Evolutionary conservation across 2,888 invertebrate genomes (phyloP).

Genomic region (Seira ritae): DNA sequence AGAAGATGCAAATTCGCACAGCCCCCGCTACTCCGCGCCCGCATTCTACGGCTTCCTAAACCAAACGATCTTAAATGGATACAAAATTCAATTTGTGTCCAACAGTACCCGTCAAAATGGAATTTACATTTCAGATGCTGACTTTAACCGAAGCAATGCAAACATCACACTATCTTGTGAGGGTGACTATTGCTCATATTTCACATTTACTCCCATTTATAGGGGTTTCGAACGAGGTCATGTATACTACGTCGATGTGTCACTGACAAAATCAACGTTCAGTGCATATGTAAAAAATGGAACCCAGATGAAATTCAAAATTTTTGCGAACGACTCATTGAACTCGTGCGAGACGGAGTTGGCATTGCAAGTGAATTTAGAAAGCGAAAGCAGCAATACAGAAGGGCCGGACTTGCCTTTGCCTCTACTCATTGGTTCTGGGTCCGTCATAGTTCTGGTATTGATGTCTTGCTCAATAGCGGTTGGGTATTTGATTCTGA

Average conservation of each 20-base stretch:
- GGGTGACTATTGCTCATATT: constrained; percentile 19
- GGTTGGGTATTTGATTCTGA: constrained; percentile 32
- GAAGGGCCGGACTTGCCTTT: neutral
- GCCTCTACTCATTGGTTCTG: neutral
- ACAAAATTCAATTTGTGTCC: constrained; percentile 2
- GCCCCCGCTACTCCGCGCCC: constrained; percentile 7
- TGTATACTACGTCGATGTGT: constrained; percentile 21
- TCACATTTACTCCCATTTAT: constrained; percentile 20
- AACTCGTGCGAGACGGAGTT: neutral
- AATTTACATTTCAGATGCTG: constrained; percentile 47
- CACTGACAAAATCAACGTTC: neutral
- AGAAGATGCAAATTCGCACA: constrained; percentile 58
- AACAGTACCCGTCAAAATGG: neutral
- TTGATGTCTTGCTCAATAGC: neutral
- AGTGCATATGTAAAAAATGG: neutral
- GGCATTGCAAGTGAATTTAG: neutral
- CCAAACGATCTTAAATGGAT: neutral
- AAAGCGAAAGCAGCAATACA: neutral
- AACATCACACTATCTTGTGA: constrained; percentile 34
- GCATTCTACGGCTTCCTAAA: neutral
- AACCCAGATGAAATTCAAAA: neutral
- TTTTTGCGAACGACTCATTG: constrained; percentile 35
- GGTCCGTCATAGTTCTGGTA: neutral
- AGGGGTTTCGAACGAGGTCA: constrained; percentile 25
- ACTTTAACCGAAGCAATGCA: constrained; percentile 42